Evolutionary conservation across 1,140 invertebrate species (phyloP).

Genomic region (Cherax destructor): DNA sequence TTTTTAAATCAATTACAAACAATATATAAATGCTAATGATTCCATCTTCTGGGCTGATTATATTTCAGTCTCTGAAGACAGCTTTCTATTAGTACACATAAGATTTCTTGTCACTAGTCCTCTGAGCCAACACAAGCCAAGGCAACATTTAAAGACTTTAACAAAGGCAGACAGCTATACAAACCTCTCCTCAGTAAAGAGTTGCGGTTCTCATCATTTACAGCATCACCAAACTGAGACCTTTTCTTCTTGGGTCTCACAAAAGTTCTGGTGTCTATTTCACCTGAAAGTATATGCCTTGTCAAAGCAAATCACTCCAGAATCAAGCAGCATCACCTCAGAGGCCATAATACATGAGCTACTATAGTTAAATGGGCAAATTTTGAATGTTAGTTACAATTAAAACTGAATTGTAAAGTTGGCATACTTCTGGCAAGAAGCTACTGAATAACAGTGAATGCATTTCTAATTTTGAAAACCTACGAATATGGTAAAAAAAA

Average conservation of each 20-base stretch:
- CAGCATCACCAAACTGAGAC: slow-evolving; percentile 70
- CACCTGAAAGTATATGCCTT: slow-evolving; percentile 51
- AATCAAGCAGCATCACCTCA: background rate
- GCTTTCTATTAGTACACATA: too few species aligned
- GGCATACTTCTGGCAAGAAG: too few species aligned
- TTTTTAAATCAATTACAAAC: too few species aligned
- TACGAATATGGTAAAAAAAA: too few species aligned
- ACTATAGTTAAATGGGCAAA: background rate
- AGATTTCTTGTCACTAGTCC: too few species aligned
- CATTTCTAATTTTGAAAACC: too few species aligned
- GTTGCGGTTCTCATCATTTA: slow-evolving; percentile 63
- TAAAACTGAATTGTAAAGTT: too few species aligned
- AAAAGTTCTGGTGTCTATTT: slow-evolving; percentile 75
- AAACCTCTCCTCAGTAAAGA: slow-evolving; percentile 53
- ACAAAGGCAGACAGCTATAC: background rate
- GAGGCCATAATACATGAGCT: background rate
- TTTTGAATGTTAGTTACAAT: background rate
- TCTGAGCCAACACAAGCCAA: background rate
- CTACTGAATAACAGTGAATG: too few species aligned
- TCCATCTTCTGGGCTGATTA: too few species aligned
- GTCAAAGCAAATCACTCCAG: slow-evolving; percentile 36
- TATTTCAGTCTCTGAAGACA: too few species aligned
- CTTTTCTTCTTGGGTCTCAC: slow-evolving; percentile 74
- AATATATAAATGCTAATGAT: too few species aligned
- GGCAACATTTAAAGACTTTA: background rate